Evolutionary conservation across 2,113 vertebrate species (phyloP).

Genomic region (Oenanthe oenanthe): DNA sequence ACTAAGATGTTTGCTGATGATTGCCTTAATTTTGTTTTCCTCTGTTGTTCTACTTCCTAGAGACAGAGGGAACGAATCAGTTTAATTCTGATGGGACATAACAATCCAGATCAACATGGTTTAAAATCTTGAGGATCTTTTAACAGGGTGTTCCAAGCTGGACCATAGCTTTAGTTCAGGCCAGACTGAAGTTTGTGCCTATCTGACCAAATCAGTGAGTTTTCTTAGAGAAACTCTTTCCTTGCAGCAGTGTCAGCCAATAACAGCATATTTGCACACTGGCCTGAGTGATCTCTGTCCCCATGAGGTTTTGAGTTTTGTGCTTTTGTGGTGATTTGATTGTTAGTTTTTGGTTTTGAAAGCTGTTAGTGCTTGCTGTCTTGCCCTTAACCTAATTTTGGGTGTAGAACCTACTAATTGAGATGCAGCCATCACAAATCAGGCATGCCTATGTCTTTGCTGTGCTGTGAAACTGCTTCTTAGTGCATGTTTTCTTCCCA

Average conservation of each 20-base stretch:
- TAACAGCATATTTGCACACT: rapidly evolving
- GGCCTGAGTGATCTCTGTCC: background rate
- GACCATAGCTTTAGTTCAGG: background rate
- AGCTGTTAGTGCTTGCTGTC: background rate
- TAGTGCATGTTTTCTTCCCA: background rate
- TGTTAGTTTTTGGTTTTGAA: background rate
- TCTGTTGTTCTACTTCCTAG: background rate
- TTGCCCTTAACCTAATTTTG: background rate
- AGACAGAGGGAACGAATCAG: background rate
- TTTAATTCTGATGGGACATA: background rate
- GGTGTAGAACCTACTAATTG: background rate
- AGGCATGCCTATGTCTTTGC: background rate
- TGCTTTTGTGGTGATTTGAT: background rate
- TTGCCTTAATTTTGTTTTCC: background rate
- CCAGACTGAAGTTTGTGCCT: background rate
- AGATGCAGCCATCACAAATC: background rate
- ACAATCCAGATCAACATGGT: rapidly evolving
- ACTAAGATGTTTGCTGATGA: background rate
- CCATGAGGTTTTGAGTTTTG: background rate
- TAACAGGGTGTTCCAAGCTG: background rate
- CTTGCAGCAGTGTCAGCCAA: background rate
- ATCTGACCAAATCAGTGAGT: background rate
- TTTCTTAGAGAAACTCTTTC: background rate
- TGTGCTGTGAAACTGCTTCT: background rate
- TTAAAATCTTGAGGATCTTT: background rate